These are phyloP conservation scores for Coenobita brevimanus DNA, from an alignment of 1,140 invertebrate species.

Conservation along the genomic window DNA sequence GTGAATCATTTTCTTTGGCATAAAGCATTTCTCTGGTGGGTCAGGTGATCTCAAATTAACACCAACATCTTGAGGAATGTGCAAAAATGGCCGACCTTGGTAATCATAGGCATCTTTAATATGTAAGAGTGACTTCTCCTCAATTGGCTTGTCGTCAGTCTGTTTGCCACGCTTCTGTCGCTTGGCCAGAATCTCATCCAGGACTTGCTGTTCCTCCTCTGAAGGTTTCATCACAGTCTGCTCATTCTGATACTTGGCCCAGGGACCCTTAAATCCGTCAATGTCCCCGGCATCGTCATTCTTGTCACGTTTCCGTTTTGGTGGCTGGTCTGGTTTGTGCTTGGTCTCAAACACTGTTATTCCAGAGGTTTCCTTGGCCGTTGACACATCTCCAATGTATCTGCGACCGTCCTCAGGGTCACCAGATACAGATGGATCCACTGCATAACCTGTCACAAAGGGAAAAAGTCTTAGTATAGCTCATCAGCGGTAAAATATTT, in stretches of 20 bases:
- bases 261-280: slow-evolving; percentile 96
- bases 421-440: slow-evolving; percentile 91
- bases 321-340: slow-evolving; percentile 78
- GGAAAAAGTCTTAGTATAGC: background rate
- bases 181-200: slow-evolving; percentile 97
- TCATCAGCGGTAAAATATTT: background rate
- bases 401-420: slow-evolving; percentile 77
- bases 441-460: slow-evolving; percentile 85
- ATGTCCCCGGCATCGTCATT: slow-evolving; percentile 95
- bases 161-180: slow-evolving; percentile 85
- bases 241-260: slow-evolving; percentile 96
- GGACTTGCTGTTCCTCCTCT: slow-evolving; percentile 92
- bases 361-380: slow-evolving; percentile 74
- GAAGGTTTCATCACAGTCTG: slow-evolving; percentile 88
- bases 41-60: slow-evolving; percentile 94
- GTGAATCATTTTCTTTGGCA: slow-evolving; percentile 97
- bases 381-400: slow-evolving; percentile 81
- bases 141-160: slow-evolving; percentile 91
- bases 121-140: slow-evolving; percentile 96
- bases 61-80: slow-evolving; percentile 95
- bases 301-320: slow-evolving; percentile 92
- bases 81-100: slow-evolving; percentile 95
- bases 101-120: slow-evolving; percentile 97
- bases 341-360: slow-evolving; percentile 92
- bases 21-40: slow-evolving; percentile 95